phyloP scores from a whole-genome alignment of 2,888 invertebrate species.

The Steinernema hermaphroditum region DNA sequence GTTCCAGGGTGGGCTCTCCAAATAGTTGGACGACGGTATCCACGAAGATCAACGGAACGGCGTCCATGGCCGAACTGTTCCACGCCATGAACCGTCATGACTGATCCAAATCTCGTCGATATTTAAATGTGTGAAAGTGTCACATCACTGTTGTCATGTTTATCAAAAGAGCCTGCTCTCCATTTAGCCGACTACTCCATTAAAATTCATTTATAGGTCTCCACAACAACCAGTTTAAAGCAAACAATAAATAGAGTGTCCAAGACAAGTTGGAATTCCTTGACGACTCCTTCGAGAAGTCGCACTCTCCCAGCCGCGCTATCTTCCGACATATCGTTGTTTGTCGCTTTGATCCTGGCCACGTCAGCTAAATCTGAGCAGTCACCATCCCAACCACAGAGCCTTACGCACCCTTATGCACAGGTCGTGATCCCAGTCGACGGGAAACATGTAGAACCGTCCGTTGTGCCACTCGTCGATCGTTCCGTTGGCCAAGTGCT shows the following conservation, averaged over 20 bases:
- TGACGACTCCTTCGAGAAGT: slow-evolving; percentile 13
- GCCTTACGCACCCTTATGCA: slow-evolving; percentile 42
- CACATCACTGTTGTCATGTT: too few relatives aligned
- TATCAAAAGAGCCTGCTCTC: too few relatives aligned
- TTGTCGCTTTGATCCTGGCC: background rate
- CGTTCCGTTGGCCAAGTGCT: slow-evolving; percentile 49
- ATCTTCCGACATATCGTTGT: slow-evolving; percentile 22
- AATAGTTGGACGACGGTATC: too few relatives aligned
- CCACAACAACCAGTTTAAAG: background rate
- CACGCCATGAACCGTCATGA: too few relatives aligned
- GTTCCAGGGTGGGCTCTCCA: too few relatives aligned
- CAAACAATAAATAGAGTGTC: background rate
- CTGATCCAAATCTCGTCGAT: too few relatives aligned
- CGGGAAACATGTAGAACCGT: slow-evolving; percentile 41
- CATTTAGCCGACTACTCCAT: too few relatives aligned
- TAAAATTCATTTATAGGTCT: background rate
- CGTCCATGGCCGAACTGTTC: too few relatives aligned
- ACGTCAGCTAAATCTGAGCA: background rate
- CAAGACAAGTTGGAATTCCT: background rate
- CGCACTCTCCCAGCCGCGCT: slow-evolving; percentile 6
- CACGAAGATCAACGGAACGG: too few relatives aligned
- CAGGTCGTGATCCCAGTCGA: slow-evolving; percentile 47
- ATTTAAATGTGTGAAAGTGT: too few relatives aligned
- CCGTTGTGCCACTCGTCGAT: slow-evolving; percentile 49
- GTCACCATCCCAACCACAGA: background rate